Conservation (phyloP, 2,797 vertebrate genomes). For the Alosa sapidissima region DNA sequence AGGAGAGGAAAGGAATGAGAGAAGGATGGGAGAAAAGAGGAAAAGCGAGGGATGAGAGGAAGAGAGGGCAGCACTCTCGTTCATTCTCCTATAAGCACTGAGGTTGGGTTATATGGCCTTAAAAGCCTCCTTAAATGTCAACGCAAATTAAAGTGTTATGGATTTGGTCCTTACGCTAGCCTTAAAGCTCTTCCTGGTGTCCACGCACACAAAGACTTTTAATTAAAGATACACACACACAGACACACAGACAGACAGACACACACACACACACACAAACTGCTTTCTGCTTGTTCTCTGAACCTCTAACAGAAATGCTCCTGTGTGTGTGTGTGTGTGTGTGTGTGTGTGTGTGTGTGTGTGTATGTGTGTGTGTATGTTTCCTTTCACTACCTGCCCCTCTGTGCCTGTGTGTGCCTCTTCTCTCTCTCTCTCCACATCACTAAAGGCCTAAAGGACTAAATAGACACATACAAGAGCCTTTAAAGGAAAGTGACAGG, state of each 20-base stretch:
- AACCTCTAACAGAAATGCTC: too few relatives aligned
- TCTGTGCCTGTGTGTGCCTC: too few relatives aligned
- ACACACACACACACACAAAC: not conserved
- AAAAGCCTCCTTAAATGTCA: slow-evolving; percentile 52
- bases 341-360: too few relatives aligned
- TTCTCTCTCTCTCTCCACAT: too few relatives aligned
- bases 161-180: slow-evolving; percentile 50
- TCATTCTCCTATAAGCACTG: not conserved
- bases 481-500: too few relatives aligned
- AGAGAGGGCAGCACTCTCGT: not conserved
- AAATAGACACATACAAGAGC: too few relatives aligned
- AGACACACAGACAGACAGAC: not conserved
- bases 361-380: too few relatives aligned
- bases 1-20: not conserved
- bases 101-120: slow-evolving; percentile 37
- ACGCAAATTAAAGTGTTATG: slow-evolving; percentile 59
- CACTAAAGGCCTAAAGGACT: too few relatives aligned
- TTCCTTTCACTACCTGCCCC: too few relatives aligned
- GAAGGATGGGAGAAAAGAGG: not conserved
- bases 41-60: not conserved
- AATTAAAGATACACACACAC: slow-evolving; percentile 44
- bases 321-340: too few relatives aligned
- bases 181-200: slow-evolving; percentile 56
- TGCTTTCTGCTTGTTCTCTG: too few relatives aligned
- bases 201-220: slow-evolving; percentile 56